phyloP scores from a whole-genome alignment of 2,113 vertebrate species.

The Hydropotes inermis region DNA sequence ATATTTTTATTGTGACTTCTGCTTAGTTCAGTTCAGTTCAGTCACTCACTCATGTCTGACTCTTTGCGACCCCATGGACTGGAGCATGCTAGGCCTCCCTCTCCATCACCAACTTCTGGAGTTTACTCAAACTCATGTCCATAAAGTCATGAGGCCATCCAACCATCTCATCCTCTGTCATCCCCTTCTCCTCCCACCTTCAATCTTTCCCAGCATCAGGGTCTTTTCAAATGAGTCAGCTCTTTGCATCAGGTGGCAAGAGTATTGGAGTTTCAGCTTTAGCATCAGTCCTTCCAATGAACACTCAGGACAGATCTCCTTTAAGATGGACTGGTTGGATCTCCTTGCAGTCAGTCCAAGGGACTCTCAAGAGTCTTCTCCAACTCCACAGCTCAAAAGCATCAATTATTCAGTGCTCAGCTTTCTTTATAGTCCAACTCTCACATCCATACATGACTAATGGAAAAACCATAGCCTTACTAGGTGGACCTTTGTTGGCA shows the following conservation, averaged over 20 bases:
- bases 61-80: background rate
- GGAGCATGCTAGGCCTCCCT: too few relatives aligned
- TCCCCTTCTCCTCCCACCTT: too few relatives aligned
- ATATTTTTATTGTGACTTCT: background rate
- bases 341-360: background rate
- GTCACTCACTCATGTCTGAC: background rate
- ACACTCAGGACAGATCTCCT: background rate
- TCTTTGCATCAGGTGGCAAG: background rate
- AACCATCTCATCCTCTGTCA: too few relatives aligned
- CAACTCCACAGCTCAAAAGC: background rate
- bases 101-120: too few relatives aligned
- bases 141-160: too few relatives aligned
- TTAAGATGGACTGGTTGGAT: background rate
- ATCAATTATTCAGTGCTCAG: rapidly evolving
- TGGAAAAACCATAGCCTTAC: background rate
- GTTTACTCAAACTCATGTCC: too few relatives aligned
- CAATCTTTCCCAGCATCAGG: background rate
- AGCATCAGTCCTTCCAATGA: background rate
- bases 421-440: rapidly evolving
- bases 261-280: background rate
- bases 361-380: background rate
- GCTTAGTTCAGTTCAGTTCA: background rate
- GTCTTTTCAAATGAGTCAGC: background rate
- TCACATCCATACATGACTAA: background rate
- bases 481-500: background rate